Base-by-base conservation (phyloP, 2,888 invertebrate genomes). In the Cerastis leucographa region DNA sequence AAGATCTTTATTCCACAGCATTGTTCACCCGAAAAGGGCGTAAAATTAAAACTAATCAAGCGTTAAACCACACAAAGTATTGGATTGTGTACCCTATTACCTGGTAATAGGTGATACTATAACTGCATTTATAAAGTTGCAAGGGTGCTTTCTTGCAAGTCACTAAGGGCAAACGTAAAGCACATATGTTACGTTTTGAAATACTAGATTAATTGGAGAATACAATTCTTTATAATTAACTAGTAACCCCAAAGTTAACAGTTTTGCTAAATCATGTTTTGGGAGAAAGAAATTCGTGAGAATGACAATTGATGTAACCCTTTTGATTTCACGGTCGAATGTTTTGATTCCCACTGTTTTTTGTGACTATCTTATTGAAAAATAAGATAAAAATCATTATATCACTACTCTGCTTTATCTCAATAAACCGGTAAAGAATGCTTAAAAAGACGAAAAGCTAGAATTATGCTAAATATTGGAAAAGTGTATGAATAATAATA, bases 11-110 rank as follows among this genome's bases (percentile, higher is more conserved):
- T 85, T 93, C 93, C 94, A 93, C 91, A 82, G 85, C 89, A 90
- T 91, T 93, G 93, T 94, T 94, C 94, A 94, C 93, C 93, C 94
- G 88, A 91, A 92, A 93, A 92, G 91, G 93, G 92, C 91, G 91
- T 89, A 86, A 89, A 90, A 89, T 91, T 89, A 91, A 91, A 91
- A 90, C 87, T 89, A 90, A 92, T 91, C 89, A 89, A 75, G 78
- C 87, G 80, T 88, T 54, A 19, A 82, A 79, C 68, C 61, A 69
- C 66, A 81, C 56, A 67, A 72, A 70, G 83, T 75, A 71, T 9
- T 40, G 7, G 1, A 86, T 61, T 71, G 70, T 72, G 0, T 67
- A 72, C 87, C 46, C 46, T 87, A 74, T 3, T 0, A 0, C 0
- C 0, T 49, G 0, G 42, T 0, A 6, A 70, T 69, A 79, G 17